Evolutionary conservation across 2,113 vertebrate species (phyloP), one percentile per base, ranked within the genome.

Genomic region (Caranx ignobilis): DNA sequence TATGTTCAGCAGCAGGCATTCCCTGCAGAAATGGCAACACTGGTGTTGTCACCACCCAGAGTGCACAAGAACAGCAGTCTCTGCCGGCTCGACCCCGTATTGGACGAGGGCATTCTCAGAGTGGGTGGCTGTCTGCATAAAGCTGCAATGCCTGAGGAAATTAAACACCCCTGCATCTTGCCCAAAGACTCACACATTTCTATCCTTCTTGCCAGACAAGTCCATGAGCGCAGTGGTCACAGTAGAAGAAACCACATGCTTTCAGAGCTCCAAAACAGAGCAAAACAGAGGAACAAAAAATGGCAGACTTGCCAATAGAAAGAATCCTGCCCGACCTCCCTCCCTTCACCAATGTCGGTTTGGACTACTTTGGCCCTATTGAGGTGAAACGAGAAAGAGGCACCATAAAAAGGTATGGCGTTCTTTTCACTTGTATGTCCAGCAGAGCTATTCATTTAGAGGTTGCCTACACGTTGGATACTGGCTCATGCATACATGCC

Each of bases 371-470:
- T 6, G 61, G 61, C 1, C 48, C 43, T 0, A 26, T 70, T 13
- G 67, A 55, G 7, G 19, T 55, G 6, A 70, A 26, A 16, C 12
- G 67, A 55, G n/a, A 19, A 26, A 1, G 41, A 26, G 16, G 18
- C 3, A 10, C 3, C 0, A 13, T 39, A 0, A 70, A 70, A 16
- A 3, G 52, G 3, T 70, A 70, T 56, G 67, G 67, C 1, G 50
- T 56, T 10, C 11, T 70, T 2, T 56, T 55, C 10, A 55, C 67
- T 0, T 70, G 35, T 9, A 39, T 70, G 31, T 2, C 31, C 4
- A 34, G 65, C 11, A 18, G 65, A 68, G 47, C 65, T 11, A 19
- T 54, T 3, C 65, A 68, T 15, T n/a, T 68, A 11, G 65, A 68
- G 11, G 16, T 52, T 1, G 67, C 67, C 1, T 39, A 55, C 16